These are phyloP conservation scores for Drosophila pegasa DNA, from an alignment of 2,888 invertebrate species.

Conservation along the genomic window DNA sequence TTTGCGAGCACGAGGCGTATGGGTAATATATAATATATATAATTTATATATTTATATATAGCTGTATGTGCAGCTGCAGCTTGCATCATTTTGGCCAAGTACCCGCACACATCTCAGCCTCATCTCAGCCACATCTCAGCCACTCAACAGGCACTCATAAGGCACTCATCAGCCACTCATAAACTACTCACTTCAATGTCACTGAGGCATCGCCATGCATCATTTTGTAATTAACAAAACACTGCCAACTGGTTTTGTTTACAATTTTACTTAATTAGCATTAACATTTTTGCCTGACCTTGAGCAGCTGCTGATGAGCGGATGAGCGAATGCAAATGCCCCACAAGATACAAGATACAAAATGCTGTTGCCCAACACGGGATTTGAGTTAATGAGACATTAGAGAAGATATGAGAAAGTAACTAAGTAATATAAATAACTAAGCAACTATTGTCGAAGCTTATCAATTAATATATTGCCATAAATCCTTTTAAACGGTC, in stretches of 20 bases:
- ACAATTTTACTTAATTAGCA: conserved; percentile 54
- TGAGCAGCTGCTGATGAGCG: conserved; percentile 26
- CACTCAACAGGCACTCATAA: conserved; percentile 3
- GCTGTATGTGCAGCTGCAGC: background rate
- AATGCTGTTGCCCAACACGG: conserved; percentile 1
- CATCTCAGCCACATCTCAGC: background rate
- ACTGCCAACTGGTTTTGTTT: conserved; percentile 43
- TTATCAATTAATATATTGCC: background rate
- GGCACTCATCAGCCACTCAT: conserved; percentile 13
- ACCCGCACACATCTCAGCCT: background rate
- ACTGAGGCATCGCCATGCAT: conserved; percentile 30
- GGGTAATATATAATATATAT: conserved; percentile 42
- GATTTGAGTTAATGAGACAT: background rate
- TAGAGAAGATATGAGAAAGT: background rate
- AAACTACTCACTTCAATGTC: conserved; percentile 43
- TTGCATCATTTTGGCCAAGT: conserved; percentile 3
- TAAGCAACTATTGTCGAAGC: background rate
- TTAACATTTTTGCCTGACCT: conserved; percentile 31
- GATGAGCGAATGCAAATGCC: conserved; percentile 12
- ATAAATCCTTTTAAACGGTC: too few species aligned
- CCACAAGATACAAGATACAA: conserved; percentile 2
- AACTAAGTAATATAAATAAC: background rate
- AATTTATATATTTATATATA: too few species aligned
- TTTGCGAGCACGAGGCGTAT: conserved; percentile 48
- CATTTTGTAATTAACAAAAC: conserved; percentile 52